Evolutionary conservation across 2,797 vertebrate genomes (phyloP), one percentile per base, ranked within the genome.

Genomic region (Hypotaenidia okinawae): DNA sequence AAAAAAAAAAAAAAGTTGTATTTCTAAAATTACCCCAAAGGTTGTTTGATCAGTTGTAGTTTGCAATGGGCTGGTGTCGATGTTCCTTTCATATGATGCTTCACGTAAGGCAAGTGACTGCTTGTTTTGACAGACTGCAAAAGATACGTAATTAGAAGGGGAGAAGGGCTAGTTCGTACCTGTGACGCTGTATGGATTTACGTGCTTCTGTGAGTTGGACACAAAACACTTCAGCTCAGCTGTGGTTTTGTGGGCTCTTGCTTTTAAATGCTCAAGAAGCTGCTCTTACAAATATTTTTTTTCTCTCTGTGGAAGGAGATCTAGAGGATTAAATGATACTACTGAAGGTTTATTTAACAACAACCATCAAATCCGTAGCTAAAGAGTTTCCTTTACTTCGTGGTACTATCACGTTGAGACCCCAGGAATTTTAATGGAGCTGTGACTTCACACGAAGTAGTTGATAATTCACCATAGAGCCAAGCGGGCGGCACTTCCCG

Each of bases 131-230:
- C 28, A n/a, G 76, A 51, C 21, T 74, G 55, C 87, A 80, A 79
- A 69, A 82, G 59, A 37, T 76, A 27, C 0, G 1, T 79, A 82
- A 77, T 96, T 88, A 68, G 28, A 61, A 85, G 73, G 55, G 69
- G 23, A 1, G 89, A 81, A 59, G 74, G 82, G 63, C 80, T 84
- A 45, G 74, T 74, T 74, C 61, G 39, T 93, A 87, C 87, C 69
- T 95, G 83, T 86, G 84, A 77, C 49, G 41, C 77, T 88, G 67
- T 37, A 51, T 87, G 84, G 62, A 76, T 94, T 94, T 93, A 66
- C 49, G 17, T 75, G 43, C 67, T 73, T 66, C 67, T 85, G 69
- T 79, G 76, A 47, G 35, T 52, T 32, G 55, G 59, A 55, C 57
- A 39, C 63, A 84, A 82, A 94, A 28, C 67, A 51, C 47, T 75